These are phyloP conservation scores for Oligia strigilis DNA, from an alignment of 2,888 invertebrate species.

Conservation along the genomic window DNA sequence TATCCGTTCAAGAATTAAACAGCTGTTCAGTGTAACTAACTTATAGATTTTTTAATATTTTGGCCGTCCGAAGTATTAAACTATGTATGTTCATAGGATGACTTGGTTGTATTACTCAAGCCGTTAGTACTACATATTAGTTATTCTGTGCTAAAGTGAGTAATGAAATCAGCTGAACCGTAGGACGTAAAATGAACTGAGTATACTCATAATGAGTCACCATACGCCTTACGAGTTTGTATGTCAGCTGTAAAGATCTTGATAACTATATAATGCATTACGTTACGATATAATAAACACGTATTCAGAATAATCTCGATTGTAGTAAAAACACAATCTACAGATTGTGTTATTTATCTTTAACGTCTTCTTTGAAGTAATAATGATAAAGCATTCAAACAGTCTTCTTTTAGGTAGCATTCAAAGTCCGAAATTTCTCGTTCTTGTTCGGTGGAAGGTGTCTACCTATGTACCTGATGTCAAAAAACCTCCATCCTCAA, in stretches of 20 bases:
- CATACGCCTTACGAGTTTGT: neutral
- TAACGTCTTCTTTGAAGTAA: neutral
- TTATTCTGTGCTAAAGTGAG: neutral
- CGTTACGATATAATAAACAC: slow-evolving; percentile 4
- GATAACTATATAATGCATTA: neutral
- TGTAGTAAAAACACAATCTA: neutral
- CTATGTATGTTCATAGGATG: neutral
- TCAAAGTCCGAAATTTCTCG: neutral
- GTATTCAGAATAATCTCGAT: neutral
- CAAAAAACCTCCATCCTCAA: slow-evolving; percentile 95
- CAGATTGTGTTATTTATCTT: neutral
- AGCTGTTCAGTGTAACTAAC: slow-evolving; percentile 11
- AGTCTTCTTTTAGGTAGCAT: neutral
- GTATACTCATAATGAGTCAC: slow-evolving; percentile 11
- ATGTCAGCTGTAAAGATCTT: slow-evolving; percentile 17
- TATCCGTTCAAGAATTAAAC: neutral
- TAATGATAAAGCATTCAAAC: neutral
- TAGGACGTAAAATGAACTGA: neutral
- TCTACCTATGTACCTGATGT: neutral
- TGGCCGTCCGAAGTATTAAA: neutral
- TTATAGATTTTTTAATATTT: neutral
- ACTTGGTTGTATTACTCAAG: neutral
- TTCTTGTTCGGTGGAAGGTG: neutral
- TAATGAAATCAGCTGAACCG: neutral
- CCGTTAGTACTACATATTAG: too few relatives aligned